phyloP scores from a whole-genome alignment of 2,113 vertebrate genomes.

The Otolemur garnettii region DNA sequence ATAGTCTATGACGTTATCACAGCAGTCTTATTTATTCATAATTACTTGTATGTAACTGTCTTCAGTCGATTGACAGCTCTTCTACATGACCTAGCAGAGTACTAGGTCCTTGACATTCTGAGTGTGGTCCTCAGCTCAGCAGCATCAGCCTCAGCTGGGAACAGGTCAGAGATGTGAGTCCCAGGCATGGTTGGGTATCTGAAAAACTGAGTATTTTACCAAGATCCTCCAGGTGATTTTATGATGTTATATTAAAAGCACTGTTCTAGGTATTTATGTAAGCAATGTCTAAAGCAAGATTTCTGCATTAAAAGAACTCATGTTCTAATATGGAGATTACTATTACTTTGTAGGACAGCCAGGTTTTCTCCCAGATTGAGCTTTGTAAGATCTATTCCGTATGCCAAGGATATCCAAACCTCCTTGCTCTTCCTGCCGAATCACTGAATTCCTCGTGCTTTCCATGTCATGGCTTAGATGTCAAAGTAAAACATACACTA shows the following conservation, averaged over 20 bases:
- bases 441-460: not conserved
- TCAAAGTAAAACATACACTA: conserved; percentile 6
- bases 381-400: not conserved
- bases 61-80: not conserved
- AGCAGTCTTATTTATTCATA: not conserved
- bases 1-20: not conserved
- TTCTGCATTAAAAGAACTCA: not conserved
- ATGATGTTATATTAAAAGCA: not conserved
- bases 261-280: not conserved
- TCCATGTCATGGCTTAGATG: not conserved
- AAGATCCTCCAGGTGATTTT: not conserved
- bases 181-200: not conserved
- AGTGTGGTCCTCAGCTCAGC: not conserved
- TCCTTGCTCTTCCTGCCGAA: not conserved
- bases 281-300: not conserved
- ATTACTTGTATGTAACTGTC: not conserved
- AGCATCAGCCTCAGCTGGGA: not conserved
- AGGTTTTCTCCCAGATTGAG: not conserved
- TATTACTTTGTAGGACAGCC: not conserved
- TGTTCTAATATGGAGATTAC: not conserved
- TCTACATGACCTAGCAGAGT: not conserved
- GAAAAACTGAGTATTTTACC: not conserved
- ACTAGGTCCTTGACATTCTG: not conserved
- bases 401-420: not conserved
- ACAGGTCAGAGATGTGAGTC: not conserved